Evolutionary conservation across 2,888 invertebrate species (phyloP).

Genomic region (Heteromurus nitidus): DNA sequence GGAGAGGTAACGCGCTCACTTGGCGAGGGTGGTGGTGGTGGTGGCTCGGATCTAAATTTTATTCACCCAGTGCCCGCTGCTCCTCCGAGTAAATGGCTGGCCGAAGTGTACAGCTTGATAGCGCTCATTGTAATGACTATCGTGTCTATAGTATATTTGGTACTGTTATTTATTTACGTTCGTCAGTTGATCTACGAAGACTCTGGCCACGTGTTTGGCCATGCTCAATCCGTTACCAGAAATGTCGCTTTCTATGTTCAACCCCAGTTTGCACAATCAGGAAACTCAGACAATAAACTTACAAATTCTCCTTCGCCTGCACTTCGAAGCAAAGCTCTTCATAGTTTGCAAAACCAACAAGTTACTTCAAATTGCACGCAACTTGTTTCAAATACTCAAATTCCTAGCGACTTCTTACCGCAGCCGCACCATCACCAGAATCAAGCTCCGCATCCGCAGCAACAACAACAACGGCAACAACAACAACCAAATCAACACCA

Average conservation of each 20-base stretch:
- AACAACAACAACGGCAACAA: conserved; percentile 22
- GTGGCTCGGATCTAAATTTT: conserved; percentile 33
- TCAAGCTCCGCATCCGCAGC: conserved; percentile 15
- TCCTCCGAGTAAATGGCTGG: conserved; percentile 47
- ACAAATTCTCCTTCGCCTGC: conserved; percentile 64
- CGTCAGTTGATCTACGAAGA: conserved; percentile 67
- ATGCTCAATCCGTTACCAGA: conserved; percentile 67
- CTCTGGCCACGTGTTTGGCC: conserved; percentile 68
- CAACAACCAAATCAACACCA: conserved; percentile 22
- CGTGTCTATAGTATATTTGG: conserved; percentile 61
- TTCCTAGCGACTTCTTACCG: conserved; percentile 62
- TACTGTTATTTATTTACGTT: conserved; percentile 64
- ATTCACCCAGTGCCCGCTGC: conserved; percentile 42
- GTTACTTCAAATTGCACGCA: conserved; percentile 48
- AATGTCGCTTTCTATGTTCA: conserved; percentile 70
- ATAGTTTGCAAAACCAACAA: conserved; percentile 52
- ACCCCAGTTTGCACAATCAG: conserved; percentile 67
- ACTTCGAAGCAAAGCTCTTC: conserved; percentile 57
- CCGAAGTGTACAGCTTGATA: conserved; percentile 62
- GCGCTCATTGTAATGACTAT: conserved; percentile 64
- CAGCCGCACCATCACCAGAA: conserved; percentile 35
- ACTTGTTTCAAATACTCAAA: conserved; percentile 60
- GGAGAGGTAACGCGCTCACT: not conserved
- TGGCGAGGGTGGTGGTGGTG: conserved; percentile 24
- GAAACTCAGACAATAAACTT: conserved; percentile 67